phyloP scores from a whole-genome alignment of 2,888 invertebrate species.

The Geophilus truncorum region DNA sequence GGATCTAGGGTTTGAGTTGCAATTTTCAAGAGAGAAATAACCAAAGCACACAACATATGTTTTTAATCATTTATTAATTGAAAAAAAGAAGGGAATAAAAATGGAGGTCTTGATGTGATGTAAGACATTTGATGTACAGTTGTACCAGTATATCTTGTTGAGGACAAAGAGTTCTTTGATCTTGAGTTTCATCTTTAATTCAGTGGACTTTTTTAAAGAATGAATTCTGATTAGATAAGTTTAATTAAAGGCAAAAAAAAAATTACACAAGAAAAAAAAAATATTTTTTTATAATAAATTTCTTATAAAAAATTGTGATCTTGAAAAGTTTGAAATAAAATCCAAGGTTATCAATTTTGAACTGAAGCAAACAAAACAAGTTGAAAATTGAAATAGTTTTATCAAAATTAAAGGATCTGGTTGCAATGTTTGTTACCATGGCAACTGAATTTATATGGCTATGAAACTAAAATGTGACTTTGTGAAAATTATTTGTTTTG shows the following conservation, averaged over 20 bases:
- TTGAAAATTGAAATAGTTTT: constrained; percentile 18
- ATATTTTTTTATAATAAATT: no score
- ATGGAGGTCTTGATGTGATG: background rate
- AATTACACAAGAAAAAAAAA: background rate
- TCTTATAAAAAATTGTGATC: background rate
- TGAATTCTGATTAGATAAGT: background rate
- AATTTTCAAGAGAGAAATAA: no score
- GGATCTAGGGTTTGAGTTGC: no score
- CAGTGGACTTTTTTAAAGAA: constrained; percentile 7
- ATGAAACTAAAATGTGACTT: background rate
- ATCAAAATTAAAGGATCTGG: background rate
- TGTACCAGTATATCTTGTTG: background rate
- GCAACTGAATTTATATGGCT: background rate
- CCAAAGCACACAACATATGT: background rate
- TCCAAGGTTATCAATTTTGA: constrained; percentile 12
- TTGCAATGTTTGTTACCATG: constrained; percentile 1
- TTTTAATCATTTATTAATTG: background rate
- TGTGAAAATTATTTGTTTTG: background rate
- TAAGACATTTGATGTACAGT: background rate
- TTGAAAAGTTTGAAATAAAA: constrained; percentile 16
- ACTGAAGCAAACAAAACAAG: constrained; percentile 22
- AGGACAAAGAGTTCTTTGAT: constrained; percentile 18
- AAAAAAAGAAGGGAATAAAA: background rate
- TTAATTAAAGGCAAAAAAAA: background rate
- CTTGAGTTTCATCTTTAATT: constrained; percentile 18